Conservation (phyloP, 2,113 vertebrate genomes). For the Rhineura floridana region DNA sequence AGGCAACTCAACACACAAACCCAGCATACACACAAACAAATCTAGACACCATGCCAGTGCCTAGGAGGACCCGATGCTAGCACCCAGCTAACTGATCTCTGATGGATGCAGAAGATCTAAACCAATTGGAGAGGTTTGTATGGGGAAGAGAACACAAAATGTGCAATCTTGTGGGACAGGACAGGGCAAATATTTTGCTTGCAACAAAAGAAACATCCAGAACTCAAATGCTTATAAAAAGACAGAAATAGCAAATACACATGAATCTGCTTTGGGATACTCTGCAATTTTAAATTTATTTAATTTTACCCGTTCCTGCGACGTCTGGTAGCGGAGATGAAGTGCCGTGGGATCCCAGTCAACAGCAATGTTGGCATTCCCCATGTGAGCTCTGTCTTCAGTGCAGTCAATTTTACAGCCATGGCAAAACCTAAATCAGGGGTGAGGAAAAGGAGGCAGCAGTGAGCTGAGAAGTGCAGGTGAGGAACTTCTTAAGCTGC, state of each 20-base stretch:
- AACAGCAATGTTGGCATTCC: constrained; percentile 94
- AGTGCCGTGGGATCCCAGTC: constrained; percentile 98
- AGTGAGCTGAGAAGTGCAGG: neutral
- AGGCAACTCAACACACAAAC: no score
- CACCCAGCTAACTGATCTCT: neutral
- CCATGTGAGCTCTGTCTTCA: constrained; percentile 89
- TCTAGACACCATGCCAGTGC: no score
- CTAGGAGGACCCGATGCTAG: no score
- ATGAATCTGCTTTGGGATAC: neutral
- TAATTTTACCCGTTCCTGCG: constrained; percentile 95
- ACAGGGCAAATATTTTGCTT: neutral
- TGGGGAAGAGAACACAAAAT: neutral
- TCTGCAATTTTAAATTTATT: no score
- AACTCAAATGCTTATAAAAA: neutral
- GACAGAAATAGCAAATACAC: no score
- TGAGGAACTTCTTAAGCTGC: neutral
- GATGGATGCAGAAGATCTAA: neutral
- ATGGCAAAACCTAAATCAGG: constrained; percentile 87
- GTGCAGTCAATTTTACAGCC: constrained; percentile 93
- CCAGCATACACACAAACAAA: no score
- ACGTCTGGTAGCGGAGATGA: constrained; percentile 97
- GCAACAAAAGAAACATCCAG: neutral
- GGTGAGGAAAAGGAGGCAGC: neutral
- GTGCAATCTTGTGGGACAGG: neutral
- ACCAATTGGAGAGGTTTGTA: neutral